Conservation (phyloP, 2,797 vertebrate genomes). For the Anomalospiza imberbis region DNA sequence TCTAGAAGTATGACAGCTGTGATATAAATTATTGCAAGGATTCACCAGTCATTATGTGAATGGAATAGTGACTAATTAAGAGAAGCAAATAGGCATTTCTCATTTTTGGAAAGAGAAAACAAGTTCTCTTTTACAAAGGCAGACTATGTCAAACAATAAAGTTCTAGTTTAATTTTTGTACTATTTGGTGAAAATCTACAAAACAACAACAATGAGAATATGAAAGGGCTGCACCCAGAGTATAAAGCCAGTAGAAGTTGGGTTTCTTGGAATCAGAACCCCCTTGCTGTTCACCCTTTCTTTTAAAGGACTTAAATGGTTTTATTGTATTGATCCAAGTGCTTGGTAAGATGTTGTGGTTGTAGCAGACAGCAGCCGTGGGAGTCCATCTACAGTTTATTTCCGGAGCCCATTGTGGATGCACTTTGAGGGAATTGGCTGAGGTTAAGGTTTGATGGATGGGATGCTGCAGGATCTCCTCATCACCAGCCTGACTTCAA, state of each 20-base stretch:
- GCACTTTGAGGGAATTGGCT: slow-evolving; percentile 2
- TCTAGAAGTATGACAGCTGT: background rate
- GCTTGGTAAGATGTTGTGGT: background rate
- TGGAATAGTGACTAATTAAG: background rate
- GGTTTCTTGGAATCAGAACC: background rate
- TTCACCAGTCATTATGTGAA: background rate
- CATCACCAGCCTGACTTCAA: slow-evolving; percentile 96
- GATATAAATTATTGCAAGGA: slow-evolving; percentile 5
- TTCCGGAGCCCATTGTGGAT: background rate
- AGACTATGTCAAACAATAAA: slow-evolving; percentile 27
- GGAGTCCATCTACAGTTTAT: background rate
- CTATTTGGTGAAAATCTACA: slow-evolving; percentile 31
- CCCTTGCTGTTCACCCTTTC: background rate
- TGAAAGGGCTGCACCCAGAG: slow-evolving; percentile 18
- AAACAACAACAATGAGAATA: slow-evolving; percentile 51
- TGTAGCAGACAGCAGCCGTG: background rate
- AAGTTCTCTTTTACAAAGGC: slow-evolving; percentile 38
- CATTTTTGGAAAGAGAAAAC: slow-evolving; percentile 24
- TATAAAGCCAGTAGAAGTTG: slow-evolving; percentile 22
- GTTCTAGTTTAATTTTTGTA: background rate
- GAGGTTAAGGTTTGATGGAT: slow-evolving; percentile 82
- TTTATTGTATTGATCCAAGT: background rate
- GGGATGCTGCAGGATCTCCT: slow-evolving; percentile 93
- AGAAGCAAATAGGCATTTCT: background rate
- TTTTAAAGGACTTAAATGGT: background rate